These are phyloP conservation scores for Deilephila elpenor DNA, from an alignment of 2,888 invertebrate species.

Conservation along the genomic window DNA sequence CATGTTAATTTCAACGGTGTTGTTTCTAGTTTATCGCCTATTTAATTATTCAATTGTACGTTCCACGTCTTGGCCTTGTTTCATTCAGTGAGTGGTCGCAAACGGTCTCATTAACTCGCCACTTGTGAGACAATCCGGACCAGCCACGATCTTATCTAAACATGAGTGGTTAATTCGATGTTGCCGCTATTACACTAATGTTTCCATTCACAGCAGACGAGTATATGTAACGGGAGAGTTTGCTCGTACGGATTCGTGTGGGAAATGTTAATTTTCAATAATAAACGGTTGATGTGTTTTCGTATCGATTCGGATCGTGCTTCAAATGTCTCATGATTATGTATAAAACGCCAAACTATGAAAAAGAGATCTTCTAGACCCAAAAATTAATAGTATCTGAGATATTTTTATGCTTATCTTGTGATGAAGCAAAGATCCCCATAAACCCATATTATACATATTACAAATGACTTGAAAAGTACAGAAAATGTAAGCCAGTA, in stretches of 20 bases:
- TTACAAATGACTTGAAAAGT: no score
- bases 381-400: no score
- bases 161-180: slow-evolving; percentile 30
- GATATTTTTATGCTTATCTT: no score
- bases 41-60: slow-evolving; percentile 36
- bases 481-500: no score
- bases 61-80: slow-evolving; percentile 36
- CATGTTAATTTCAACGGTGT: slow-evolving; percentile 13
- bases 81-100: slow-evolving; percentile 30
- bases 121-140: slow-evolving; percentile 37
- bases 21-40: slow-evolving; percentile 22
- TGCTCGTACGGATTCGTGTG: neutral
- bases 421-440: no score
- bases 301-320: neutral
- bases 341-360: no score
- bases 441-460: no score
- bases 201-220: slow-evolving; percentile 23
- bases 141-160: slow-evolving; percentile 29
- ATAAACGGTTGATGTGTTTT: neutral
- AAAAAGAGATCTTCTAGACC: no score
- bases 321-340: no score
- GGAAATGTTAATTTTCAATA: neutral
- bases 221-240: slow-evolving; percentile 17
- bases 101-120: slow-evolving; percentile 38
- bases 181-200: slow-evolving; percentile 27